Percentiles rank a stretch among this genome's conserved stretches.
Conservation (phyloP, 2,888 invertebrate genomes). For the Plebejus argus region DNA sequence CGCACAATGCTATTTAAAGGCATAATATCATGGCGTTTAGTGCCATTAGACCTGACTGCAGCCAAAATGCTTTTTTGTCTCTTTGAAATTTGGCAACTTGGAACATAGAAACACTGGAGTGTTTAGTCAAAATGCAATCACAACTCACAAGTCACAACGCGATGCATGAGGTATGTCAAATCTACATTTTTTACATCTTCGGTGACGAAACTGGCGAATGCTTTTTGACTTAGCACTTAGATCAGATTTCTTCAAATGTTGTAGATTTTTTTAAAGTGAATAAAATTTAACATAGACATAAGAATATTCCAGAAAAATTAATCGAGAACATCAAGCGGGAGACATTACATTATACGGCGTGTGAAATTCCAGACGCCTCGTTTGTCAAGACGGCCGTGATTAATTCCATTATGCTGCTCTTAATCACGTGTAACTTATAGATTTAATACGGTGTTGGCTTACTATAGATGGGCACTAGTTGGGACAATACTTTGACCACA, state of each 20-base stretch:
- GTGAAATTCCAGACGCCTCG: conserved; percentile 76
- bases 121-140: too few relatives aligned
- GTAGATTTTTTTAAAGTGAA: neutral
- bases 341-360: conserved; percentile 62
- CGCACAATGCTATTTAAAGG: too few relatives aligned
- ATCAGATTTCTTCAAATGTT: too few relatives aligned
- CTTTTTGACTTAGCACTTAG: neutral
- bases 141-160: too few relatives aligned
- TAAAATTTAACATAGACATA: neutral
- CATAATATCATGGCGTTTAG: too few relatives aligned
- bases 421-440: conserved; percentile 52
- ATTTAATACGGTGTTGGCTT: neutral
- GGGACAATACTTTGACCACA: neutral
- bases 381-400: conserved; percentile 76
- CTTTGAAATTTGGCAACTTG: too few relatives aligned
- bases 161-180: too few relatives aligned
- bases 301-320: conserved; percentile 4
- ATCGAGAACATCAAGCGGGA: conserved; percentile 34
- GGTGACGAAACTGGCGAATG: neutral
- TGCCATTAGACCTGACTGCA: too few relatives aligned
- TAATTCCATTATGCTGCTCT: conserved; percentile 76
- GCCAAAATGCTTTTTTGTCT: too few relatives aligned
- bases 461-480: neutral
- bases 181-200: too few relatives aligned
- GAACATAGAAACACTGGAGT: too few relatives aligned